Base-by-base conservation (phyloP, 2,113 vertebrate genomes). In the Callopanchax toddi region DNA sequence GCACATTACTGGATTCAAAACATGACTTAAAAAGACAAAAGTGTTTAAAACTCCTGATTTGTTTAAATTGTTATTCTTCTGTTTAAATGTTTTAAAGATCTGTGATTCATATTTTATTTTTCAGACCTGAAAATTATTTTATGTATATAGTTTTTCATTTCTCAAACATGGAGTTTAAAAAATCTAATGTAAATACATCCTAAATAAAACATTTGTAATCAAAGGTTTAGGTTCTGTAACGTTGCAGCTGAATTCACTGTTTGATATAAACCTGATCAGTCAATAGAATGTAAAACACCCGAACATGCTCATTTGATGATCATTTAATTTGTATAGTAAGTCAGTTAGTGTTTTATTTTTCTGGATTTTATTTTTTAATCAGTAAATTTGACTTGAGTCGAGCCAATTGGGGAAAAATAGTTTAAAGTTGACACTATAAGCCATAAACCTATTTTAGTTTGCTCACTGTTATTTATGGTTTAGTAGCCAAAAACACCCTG, bases 181-280 rank as follows among this genome's bases (percentile, higher is more conserved):
- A 61, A 23, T 40, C 22, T n/a, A 61, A 25, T 51, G 42, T 6
- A 44, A 21, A 76, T 63, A 3, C 22, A 11, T n/a, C n/a, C 11
- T 15, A 66, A 60, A 53, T 61, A 40, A 18, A 43, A 43, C 17
- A 40, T 6, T n/a, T n/a, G 3, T 43, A 9, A 6, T n/a, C 5
- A 42, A 5, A 18, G 6, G 18, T 18, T 17, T 8, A 8, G 2
- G 13, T 16, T 40, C 3, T 5, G 3, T 16, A 15, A 5, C n/a
- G 40, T 17, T n/a, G 40, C 5, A n/a, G 6, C 7, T 43, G 2
- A 23, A 48, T 50, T 16, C 23, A 3, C 22, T 3, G 13, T 48
- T 48, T 48, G 23, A 13, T 9, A 17, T 8, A 9, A n/a, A 26
- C 23, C 15, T 50, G 5, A 3, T 22, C 9, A 13, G 11, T 46